Conservation (phyloP, 92 coral and sea anemone species). For the Phenganax marumi region DNA sequence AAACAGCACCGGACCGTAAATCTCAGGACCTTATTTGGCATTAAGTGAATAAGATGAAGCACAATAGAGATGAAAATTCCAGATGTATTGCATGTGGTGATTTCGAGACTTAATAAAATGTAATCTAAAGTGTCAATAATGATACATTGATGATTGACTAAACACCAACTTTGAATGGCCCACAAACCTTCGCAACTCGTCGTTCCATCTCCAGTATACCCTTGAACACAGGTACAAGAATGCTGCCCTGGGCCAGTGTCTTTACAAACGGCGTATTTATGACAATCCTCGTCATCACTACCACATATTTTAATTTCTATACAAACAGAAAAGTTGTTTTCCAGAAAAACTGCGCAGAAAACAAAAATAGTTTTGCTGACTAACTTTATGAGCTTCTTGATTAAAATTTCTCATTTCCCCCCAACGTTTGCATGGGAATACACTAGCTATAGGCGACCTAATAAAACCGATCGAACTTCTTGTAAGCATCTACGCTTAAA, state of each 20-base stretch:
- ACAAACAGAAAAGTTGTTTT: background rate
- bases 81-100: background rate
- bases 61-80: background rate
- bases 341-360: background rate
- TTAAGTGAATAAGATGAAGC: background rate
- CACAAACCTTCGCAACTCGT: slow-evolving; percentile 22
- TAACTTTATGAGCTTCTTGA: no score
- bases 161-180: background rate
- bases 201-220: slow-evolving; percentile 37
- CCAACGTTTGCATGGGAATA: no score
- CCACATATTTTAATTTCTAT: slow-evolving; percentile 30
- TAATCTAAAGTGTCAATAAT: background rate
- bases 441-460: no score
- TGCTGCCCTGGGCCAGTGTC: slow-evolving; percentile 33
- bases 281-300: slow-evolving; percentile 20
- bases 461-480: background rate
- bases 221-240: slow-evolving; percentile 28
- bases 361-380: background rate
- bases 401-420: no score
- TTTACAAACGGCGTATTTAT: slow-evolving; percentile 14
- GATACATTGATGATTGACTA: background rate
- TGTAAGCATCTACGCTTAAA: background rate
- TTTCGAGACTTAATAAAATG: background rate
- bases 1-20: background rate
- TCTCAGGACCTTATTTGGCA: background rate